A percentile compares a stretch with the other conserved stretches of the same genome.
phyloP scores from a whole-genome alignment of 1,140 invertebrate genomes.

The Vanessa tameamea region DNA sequence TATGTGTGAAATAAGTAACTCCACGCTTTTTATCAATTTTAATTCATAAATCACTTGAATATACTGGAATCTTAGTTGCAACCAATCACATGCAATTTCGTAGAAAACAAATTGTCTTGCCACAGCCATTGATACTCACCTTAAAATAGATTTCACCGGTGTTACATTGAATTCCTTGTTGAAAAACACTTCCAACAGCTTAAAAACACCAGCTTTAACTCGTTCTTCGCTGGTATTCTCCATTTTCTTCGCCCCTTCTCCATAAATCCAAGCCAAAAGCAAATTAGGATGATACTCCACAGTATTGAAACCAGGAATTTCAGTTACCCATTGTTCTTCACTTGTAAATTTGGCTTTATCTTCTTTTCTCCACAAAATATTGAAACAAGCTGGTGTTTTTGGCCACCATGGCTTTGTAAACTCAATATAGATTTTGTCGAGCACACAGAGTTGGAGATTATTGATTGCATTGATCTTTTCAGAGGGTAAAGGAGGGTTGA shows the following conservation, averaged over 20 bases:
- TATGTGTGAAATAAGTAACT: too few species aligned
- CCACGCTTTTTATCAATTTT: too few species aligned
- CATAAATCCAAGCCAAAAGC: slow-evolving; percentile 84
- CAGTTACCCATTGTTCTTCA: slow-evolving; percentile 81
- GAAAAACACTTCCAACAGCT: slow-evolving; percentile 64
- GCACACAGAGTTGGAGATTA: slow-evolving; percentile 85
- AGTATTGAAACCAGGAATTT: slow-evolving; percentile 85
- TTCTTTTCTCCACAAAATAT: slow-evolving; percentile 82
- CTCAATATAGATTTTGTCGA: slow-evolving; percentile 89
- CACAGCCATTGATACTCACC: slow-evolving; percentile 40
- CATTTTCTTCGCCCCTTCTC: slow-evolving; percentile 81
- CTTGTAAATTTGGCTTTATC: slow-evolving; percentile 72
- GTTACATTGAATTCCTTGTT: slow-evolving; percentile 58
- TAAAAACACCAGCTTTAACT: slow-evolving; percentile 74
- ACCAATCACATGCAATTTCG: too few species aligned
- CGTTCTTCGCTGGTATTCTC: slow-evolving; percentile 79
- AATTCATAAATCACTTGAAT: too few species aligned
- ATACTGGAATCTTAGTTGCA: too few species aligned
- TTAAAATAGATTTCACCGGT: slow-evolving; percentile 56
- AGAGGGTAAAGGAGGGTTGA: slow-evolving; percentile 82
- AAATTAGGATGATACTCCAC: slow-evolving; percentile 85
- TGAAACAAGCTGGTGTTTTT: slow-evolving; percentile 72
- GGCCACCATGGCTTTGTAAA: slow-evolving; percentile 85
- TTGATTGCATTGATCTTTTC: slow-evolving; percentile 84
- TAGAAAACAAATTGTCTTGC: background rate